These are phyloP conservation scores for Eucera pruinosa DNA, from an alignment of 2,888 invertebrate genomes.

Conservation along the genomic window DNA sequence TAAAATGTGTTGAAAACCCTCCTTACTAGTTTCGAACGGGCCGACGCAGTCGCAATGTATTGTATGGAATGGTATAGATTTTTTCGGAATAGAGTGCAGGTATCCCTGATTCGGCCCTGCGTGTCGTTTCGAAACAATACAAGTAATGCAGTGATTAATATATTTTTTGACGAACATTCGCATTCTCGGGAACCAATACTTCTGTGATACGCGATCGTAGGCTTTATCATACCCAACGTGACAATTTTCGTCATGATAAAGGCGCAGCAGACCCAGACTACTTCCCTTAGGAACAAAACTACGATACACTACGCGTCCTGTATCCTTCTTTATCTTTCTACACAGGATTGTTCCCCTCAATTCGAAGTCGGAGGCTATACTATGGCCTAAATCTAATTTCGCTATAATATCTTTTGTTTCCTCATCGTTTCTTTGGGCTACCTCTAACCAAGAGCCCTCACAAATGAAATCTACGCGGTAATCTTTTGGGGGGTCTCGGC, in stretches of 20 bases:
- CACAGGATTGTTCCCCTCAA: background rate
- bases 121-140: slow-evolving; percentile 46
- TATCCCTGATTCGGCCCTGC: slow-evolving; percentile 45
- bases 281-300: slow-evolving; percentile 27
- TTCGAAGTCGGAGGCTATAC: background rate
- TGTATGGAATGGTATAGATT: too few relatives aligned
- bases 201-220: slow-evolving; percentile 9
- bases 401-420: slow-evolving; percentile 14
- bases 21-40: too few relatives aligned
- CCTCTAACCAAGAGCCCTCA: slow-evolving; percentile 54
- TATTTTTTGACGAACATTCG: slow-evolving; percentile 45
- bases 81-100: slow-evolving; percentile 50
- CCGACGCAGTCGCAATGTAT: too few relatives aligned
- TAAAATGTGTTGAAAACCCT: too few relatives aligned
- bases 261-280: slow-evolving; percentile 1
- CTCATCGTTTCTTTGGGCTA: slow-evolving; percentile 37
- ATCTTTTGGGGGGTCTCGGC: slow-evolving; percentile 8
- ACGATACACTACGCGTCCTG: slow-evolving; percentile 11
- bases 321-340: slow-evolving; percentile 12
- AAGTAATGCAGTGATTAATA: slow-evolving; percentile 55
- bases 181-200: slow-evolving; percentile 63
- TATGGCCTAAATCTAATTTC: background rate
- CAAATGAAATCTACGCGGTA: slow-evolving; percentile 25
- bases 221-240: slow-evolving; percentile 35
- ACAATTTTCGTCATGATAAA: slow-evolving; percentile 22